Percentiles rank a stretch among this genome's conserved stretches.
Evolutionary conservation across 2,888 invertebrate species (phyloP).

Genomic region (Diloba caeruleocephala): DNA sequence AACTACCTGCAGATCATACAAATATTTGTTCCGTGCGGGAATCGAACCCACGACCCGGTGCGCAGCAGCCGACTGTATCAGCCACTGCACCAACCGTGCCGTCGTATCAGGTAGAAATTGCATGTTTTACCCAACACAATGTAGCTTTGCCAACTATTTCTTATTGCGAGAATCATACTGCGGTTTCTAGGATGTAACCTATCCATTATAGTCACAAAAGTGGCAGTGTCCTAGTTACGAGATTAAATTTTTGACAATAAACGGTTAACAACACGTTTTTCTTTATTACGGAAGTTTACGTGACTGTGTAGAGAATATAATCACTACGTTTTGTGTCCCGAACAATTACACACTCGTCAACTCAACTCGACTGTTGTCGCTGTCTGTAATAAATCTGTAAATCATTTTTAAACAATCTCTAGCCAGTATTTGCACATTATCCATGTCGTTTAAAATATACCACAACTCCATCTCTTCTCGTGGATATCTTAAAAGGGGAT

Average conservation of each 20-base stretch:
- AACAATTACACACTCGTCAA: conserved; percentile 12
- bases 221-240: conserved; percentile 23
- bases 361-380: conserved; percentile 1
- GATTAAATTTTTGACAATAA: conserved; percentile 35
- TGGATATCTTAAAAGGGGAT: no score
- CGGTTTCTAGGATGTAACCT: conserved; percentile 39
- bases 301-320: no score
- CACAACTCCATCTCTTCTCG: no score
- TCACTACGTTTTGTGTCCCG: no score
- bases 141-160: conserved; percentile 16
- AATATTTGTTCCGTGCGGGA: no score
- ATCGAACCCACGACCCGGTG: no score
- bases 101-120: no score
- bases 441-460: no score
- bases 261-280: conserved; percentile 32
- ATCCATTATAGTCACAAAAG: conserved; percentile 16
- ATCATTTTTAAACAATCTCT: conserved; percentile 4
- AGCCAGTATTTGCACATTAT: neutral
- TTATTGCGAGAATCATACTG: conserved; percentile 26
- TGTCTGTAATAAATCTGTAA: neutral
- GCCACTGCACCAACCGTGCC: no score
- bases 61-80: no score
- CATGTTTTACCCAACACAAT: neutral
- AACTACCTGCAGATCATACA: no score
- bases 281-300: conserved; percentile 39